phyloP scores from a whole-genome alignment of 2,113 vertebrate genomes.

The Salvelinus namaycush region DNA sequence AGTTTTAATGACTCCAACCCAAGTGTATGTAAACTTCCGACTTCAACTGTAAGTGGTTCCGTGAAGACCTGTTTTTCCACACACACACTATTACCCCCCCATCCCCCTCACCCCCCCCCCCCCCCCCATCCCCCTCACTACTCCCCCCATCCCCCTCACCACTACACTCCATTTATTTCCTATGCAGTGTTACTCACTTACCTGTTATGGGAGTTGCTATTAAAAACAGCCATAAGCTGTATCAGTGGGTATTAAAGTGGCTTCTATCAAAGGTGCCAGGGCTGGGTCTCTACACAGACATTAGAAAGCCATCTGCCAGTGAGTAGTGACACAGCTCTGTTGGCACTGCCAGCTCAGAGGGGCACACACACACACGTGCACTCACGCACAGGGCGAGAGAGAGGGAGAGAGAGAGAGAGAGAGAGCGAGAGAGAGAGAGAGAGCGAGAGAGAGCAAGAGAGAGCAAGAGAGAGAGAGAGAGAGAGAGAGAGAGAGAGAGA shows the following conservation, averaged over 20 bases:
- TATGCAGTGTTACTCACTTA: slow-evolving; percentile 24
- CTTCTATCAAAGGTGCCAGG: slow-evolving; percentile 63
- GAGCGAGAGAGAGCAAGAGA: too few species aligned
- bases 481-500: too few species aligned
- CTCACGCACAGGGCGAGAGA: slow-evolving; percentile 1
- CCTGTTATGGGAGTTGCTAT: slow-evolving; percentile 53
- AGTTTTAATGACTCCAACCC: too few species aligned
- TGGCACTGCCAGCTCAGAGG: slow-evolving; percentile 57
- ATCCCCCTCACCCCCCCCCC: too few species aligned
- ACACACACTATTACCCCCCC: rapidly evolving
- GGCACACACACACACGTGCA: slow-evolving; percentile 18
- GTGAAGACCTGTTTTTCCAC: too few species aligned
- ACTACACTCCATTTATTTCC: slow-evolving; percentile 41
- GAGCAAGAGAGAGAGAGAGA: too few species aligned
- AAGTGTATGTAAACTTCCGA: too few species aligned
- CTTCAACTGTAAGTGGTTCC: too few species aligned
- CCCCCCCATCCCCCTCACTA: rapidly evolving
- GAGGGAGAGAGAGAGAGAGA: too few species aligned
- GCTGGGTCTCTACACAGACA: slow-evolving; percentile 42
- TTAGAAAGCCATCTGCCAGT: slow-evolving; percentile 72
- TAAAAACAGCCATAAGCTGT: slow-evolving; percentile 53
- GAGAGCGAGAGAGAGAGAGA: neutral
- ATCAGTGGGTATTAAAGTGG: slow-evolving; percentile 59
- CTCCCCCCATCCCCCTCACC: too few species aligned
- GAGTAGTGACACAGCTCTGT: slow-evolving; percentile 63